Percentiles rank a stretch among this genome's conserved stretches.
Evolutionary conservation across 2,888 invertebrate species (phyloP).

Genomic region (Mesochorus sp.): DNA sequence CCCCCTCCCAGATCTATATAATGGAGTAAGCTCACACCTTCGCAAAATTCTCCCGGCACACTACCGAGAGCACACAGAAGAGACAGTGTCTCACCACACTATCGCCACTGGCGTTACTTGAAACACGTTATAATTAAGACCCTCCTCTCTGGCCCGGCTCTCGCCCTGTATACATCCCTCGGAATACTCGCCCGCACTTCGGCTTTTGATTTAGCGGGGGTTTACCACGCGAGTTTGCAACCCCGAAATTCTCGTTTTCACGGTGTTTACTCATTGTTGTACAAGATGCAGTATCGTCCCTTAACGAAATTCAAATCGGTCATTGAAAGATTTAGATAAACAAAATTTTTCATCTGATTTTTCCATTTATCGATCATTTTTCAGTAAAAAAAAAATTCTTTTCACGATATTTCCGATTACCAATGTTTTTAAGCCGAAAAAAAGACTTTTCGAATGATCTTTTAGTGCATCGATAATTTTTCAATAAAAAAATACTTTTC

Average conservation of each 20-base stretch:
- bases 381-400: no score
- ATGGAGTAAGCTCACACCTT: not conserved
- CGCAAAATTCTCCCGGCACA: constrained; percentile 7
- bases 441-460: no score
- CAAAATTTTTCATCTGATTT: no score
- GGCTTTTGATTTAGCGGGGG: constrained; percentile 62
- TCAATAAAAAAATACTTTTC: no score
- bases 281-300: no score
- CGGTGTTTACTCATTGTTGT: not conserved
- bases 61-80: not conserved
- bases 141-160: constrained; percentile 61
- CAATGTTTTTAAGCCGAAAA: no score
- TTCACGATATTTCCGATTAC: no score
- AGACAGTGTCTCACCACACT: constrained; percentile 29
- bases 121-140: constrained; percentile 74
- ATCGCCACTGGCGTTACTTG: constrained; percentile 71
- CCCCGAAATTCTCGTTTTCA: constrained; percentile 15
- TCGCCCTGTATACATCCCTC: constrained; percentile 41
- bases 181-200: constrained; percentile 50
- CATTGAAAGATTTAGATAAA: no score
- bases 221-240: not conserved
- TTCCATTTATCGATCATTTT: no score
- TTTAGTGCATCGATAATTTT: no score
- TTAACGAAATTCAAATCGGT: no score
- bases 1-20: not conserved